Base-by-base conservation (phyloP, 2,888 invertebrate genomes). In the Malthinus flaveolus region DNA sequence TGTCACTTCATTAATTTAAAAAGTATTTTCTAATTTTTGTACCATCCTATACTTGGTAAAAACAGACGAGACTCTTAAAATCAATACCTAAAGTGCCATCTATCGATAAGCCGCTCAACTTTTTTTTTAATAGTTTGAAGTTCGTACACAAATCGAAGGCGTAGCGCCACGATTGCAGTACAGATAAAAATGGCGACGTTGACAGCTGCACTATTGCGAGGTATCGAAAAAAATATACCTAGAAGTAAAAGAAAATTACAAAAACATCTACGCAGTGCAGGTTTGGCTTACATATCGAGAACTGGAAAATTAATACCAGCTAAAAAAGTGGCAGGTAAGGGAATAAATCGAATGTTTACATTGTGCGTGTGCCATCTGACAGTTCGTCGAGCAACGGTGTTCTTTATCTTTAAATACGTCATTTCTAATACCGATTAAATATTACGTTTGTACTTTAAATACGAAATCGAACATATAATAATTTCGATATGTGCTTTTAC, bases 281-380 rank as follows among this genome's bases (percentile, higher is more conserved):
- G 81, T 46, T 69, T 79, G 68, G 80, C 79, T 64, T 81, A 81
- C 74, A 77, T 81, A 66, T 80, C 80, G 57, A 71, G 80, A 61
- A 80, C 80, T 45, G 81, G 81, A 58, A 80, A 80, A 73, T 71
- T 80, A 59, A 78, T 81, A 66, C 80, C 80, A 49, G 81, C 81
- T 31, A 81, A 81, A 72, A 76, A 73, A 72, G 79, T 81, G 56
- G 78, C 80, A 78, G 80, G 79, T 79, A 72, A 67, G 78, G 39
- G 39, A 39, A 10, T 13, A 10, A 5, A 35, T 35, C 33, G 59
- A 61, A 61, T 74, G 73, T 75, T 75, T 75, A 75, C 75, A 73
- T 74, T 71, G 67, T 67, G 66, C 69, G 67, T 67, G 66, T 69
- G 65, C 68, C 68, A 69, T 64, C 64, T 69, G 70, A 70, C 69